Percentiles rank a stretch among this genome's conserved stretches.
phyloP scores from a whole-genome alignment of 2,797 vertebrate species.

The Jordanella pulchra region DNA sequence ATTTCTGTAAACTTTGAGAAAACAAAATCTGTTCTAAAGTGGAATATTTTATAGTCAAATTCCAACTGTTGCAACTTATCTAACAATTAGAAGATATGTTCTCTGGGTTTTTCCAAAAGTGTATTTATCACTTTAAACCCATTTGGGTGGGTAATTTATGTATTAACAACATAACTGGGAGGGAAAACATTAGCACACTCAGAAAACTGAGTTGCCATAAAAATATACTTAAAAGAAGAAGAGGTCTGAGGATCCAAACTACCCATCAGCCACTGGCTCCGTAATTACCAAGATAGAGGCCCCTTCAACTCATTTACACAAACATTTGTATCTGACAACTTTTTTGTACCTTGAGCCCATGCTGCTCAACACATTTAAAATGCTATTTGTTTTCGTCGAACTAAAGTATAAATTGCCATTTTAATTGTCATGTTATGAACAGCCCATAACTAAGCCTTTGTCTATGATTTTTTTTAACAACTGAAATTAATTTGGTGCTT shows the following conservation, averaged over 20 bases:
- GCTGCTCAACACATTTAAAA: not conserved
- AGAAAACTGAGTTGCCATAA: not conserved
- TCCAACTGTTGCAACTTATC: not conserved
- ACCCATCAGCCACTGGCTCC: not conserved
- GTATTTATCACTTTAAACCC: not conserved
- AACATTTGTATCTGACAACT: not conserved
- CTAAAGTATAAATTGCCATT: not conserved
- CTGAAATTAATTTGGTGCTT: not conserved
- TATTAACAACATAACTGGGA: not conserved
- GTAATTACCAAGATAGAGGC: not conserved
- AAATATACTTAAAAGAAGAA: not conserved
- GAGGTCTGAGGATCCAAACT: not conserved
- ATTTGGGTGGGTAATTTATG: not conserved
- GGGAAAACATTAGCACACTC: not conserved
- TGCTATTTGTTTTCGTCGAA: not conserved
- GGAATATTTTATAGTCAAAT: not conserved
- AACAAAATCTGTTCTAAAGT: not conserved
- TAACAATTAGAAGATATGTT: not conserved
- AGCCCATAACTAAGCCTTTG: not conserved
- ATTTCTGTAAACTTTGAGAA: not conserved
- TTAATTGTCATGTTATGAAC: not conserved
- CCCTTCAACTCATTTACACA: not conserved
- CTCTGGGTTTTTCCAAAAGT: not conserved
- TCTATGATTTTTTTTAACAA: not conserved
- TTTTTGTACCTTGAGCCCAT: not conserved